These are phyloP conservation scores for Sandelia bainsii DNA, from an alignment of 2,797 vertebrate species.

Conservation along the genomic window DNA sequence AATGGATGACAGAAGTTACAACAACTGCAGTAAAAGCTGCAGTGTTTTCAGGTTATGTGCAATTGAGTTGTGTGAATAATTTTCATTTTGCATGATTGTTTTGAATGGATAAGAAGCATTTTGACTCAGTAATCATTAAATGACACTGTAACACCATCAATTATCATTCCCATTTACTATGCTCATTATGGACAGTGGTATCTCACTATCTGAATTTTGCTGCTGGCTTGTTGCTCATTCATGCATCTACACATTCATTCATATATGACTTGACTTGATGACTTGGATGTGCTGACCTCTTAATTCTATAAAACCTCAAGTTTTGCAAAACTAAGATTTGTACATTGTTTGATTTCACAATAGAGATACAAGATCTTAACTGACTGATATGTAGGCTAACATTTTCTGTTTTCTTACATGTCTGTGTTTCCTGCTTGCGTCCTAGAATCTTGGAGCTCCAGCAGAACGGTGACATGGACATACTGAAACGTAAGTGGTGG, in stretches of 20 bases:
- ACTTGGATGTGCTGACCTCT: not conserved
- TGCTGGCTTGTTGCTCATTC: conserved; percentile 16
- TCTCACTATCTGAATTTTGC: conserved; percentile 2
- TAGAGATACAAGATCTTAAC: not conserved
- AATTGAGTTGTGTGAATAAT: conserved; percentile 18
- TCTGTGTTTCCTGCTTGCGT: conserved; percentile 7
- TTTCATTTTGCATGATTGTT: conserved; percentile 21
- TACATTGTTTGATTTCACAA: not conserved
- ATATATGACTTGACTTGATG: not conserved
- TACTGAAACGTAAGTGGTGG: conserved; percentile 99
- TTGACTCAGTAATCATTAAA: conserved; percentile 37
- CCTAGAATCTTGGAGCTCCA: conserved; percentile 97
- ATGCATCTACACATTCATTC: not conserved
- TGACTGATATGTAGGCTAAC: not conserved
- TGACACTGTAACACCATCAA: conserved; percentile 13
- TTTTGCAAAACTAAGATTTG: not conserved
- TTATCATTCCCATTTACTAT: not conserved
- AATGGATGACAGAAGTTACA: conserved; percentile 65
- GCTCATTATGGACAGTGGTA: not conserved
- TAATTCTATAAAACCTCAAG: conserved; percentile 17
- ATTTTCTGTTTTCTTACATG: conserved; percentile 8
- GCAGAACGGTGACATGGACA: conserved; percentile 97
- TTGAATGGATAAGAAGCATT: conserved; percentile 6
- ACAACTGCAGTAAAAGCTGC: conserved; percentile 64
- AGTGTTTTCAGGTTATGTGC: conserved; percentile 41